Base-by-base conservation (phyloP, 2,113 vertebrate species). In the Octodon degus region DNA sequence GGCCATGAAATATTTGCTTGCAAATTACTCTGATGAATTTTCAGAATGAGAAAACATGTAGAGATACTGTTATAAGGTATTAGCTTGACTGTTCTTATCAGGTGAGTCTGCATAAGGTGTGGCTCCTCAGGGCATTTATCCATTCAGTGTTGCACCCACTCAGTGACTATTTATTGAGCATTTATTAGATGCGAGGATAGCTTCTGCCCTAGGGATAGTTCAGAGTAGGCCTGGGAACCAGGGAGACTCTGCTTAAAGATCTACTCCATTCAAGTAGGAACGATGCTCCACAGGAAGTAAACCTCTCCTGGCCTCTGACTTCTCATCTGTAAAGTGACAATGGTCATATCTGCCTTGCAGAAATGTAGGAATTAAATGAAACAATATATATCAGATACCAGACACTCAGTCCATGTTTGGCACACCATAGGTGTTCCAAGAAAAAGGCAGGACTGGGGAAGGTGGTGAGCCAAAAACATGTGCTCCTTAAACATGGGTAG, bases 21-120 rank as follows among this genome's bases (percentile, higher is more conserved):
- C 43, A 84, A 20, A 85, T 80, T 74, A 79, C 30, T 70, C 92
- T 24, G 82, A 37, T 92, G 37, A 63, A 50, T 77, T 93, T 97
- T 95, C 43, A 37, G 77, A 91, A 87, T 85, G 0, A 62, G 91
- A 96, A 77, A 94, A 58, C 60, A 12, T 47, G 20, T 43, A 90
- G 62, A 88, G 3, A 89, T 14, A 4, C 7, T 37, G 8, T 63
- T 68, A 79, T 1, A 88, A 93, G 37, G 55, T 37, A 65, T 74
- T 90, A 34, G 58, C 58, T 30, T 89, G 85, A 50, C 43, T 14
- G 72, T 63, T 27, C 34, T 60, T 19, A 30, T 68, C 74, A 50
- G 2, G 63, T 43, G 50, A 85, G 63, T 90, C 67, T 47, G 37
- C 10, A 63, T 55, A 67, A 37, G 68, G 13, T 34, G 32, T 55